Evolutionary conservation across 2,888 invertebrate species (phyloP).

Genomic region (Andrena camellia): DNA sequence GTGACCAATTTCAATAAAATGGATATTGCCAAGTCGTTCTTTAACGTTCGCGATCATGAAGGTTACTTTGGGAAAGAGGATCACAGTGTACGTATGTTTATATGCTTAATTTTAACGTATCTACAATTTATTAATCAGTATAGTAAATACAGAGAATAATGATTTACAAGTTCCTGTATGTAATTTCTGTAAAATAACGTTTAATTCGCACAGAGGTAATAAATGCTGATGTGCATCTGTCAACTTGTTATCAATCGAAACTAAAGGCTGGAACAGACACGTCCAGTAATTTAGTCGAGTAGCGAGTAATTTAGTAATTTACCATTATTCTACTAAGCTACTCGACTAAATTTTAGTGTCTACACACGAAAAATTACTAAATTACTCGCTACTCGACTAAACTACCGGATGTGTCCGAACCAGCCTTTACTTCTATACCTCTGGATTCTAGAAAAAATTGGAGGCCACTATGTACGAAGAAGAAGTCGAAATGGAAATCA

Average conservation of each 20-base stretch:
- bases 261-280: too few relatives aligned
- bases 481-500: slow-evolving; percentile 89
- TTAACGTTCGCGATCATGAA: slow-evolving; percentile 93
- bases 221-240: neutral
- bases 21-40: slow-evolving; percentile 97
- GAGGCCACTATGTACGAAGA: slow-evolving; percentile 93
- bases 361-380: too few relatives aligned
- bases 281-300: too few relatives aligned
- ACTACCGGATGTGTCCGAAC: too few relatives aligned
- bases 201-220: neutral
- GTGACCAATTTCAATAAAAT: slow-evolving; percentile 85
- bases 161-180: neutral
- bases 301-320: too few relatives aligned
- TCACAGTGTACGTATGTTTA: slow-evolving; percentile 88
- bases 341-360: too few relatives aligned
- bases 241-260: neutral
- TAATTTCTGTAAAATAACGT: neutral
- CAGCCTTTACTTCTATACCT: neutral
- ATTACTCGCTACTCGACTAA: too few relatives aligned
- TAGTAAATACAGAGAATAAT: neutral
- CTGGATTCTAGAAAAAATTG: slow-evolving; percentile 89
- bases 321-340: too few relatives aligned
- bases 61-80: slow-evolving; percentile 96
- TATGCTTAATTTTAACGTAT: neutral
- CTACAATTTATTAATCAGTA: neutral